Evolutionary conservation across 2,797 vertebrate species (phyloP), one percentile per base, ranked within the genome.

Genomic region (Rachycentron canadum): DNA sequence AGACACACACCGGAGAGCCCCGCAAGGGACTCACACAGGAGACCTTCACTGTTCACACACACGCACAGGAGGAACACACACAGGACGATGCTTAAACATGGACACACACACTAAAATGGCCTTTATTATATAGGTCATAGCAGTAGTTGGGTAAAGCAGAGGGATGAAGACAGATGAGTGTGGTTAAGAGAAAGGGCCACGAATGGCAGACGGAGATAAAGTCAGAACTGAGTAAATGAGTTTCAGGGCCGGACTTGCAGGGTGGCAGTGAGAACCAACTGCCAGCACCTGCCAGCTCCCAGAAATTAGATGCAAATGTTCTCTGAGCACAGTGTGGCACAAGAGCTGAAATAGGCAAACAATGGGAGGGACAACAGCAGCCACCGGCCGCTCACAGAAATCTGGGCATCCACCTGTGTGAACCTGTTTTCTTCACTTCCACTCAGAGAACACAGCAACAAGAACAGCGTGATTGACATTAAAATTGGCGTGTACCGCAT

Each of bases 51-150:
- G 13, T 80, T 69, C 86, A 71, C 71, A 78, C 71, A 79, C 73
- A 86, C 13, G 5, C 78, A 81, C 69, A 80, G 64, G 53, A 84
- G 62, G 67, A 66, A 49, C 67, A 58, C 71, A 45, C 61, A 59
- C 56, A 23, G 52, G 38, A 49, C 61, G 26, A 57, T 30, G 49
- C 63, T 34, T 55, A 10, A 40, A 45, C 28, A 52, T n/a, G 58
- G 28, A 36, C 16, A 43, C 73, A 40, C 45, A 68, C 41, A 67
- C 74, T 13, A 59, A 73, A 64, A 61, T 86, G 87, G 78, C 89
- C 87, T 92, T 92, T 92, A 80, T 66, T 50, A 67, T 84, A 82
- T 89, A 86, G 91, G 91, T 87, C 86, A 89, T 10, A 40, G 73
- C 69, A 81, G 85, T 59, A 36, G 69, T 88, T 89, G 68, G 76